Conservation (phyloP, 2,888 invertebrate genomes). For the Caenorhabditis panamensis region DNA sequence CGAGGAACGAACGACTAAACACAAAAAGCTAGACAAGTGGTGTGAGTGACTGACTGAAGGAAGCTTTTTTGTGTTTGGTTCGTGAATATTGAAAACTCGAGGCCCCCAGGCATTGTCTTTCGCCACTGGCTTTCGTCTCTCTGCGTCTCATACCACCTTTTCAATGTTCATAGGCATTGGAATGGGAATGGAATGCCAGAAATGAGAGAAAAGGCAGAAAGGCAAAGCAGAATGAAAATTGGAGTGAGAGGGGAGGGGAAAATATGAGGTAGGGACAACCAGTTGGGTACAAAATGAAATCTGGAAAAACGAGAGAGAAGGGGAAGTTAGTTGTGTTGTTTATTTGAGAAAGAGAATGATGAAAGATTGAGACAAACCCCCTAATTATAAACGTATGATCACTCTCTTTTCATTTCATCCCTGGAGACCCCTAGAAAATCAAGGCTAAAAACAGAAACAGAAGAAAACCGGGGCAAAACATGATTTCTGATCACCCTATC, state of each 20-base stretch:
- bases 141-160: conserved; percentile 48
- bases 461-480: not conserved
- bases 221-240: not conserved
- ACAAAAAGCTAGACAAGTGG: not conserved
- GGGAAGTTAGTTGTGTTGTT: too few species aligned
- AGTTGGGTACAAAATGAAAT: not conserved
- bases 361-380: too few species aligned
- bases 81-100: conserved; percentile 52
- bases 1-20: not conserved
- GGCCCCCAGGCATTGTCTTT: conserved; percentile 33
- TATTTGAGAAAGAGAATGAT: too few species aligned
- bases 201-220: conserved; percentile 20
- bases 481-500: not conserved
- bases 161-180: conserved; percentile 25
- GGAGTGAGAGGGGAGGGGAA: not conserved
- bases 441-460: too few species aligned
- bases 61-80: conserved; percentile 36
- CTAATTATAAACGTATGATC: not conserved
- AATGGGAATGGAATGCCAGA: conserved; percentile 33
- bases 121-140: conserved; percentile 7
- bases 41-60: conserved; percentile 7
- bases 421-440: not conserved
- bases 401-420: not conserved
- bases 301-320: not conserved
- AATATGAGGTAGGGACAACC: not conserved